phyloP scores from a whole-genome alignment of 2,113 vertebrate species.

The Amphiprion ocellaris region DNA sequence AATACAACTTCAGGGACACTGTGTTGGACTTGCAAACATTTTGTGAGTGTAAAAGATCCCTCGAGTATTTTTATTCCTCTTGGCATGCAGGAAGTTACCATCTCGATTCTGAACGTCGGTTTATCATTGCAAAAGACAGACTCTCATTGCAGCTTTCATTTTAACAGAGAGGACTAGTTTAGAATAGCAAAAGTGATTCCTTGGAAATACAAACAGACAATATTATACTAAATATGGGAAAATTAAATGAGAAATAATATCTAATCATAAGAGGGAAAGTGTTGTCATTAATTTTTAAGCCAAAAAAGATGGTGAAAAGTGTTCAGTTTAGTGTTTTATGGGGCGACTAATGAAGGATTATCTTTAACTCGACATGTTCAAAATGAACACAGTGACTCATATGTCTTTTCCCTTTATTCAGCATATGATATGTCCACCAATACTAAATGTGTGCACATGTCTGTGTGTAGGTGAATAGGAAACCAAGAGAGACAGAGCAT shows the following conservation, averaged over 20 bases:
- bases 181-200: conserved; percentile 18
- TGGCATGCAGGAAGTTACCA: conserved; percentile 13
- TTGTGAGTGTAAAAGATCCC: conserved; percentile 47
- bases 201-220: conserved; percentile 18
- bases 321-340: conserved; percentile 40
- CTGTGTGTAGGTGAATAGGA: background rate
- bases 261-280: background rate
- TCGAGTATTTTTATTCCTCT: conserved; percentile 43
- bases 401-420: conserved; percentile 7
- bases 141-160: conserved; percentile 1
- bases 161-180: conserved; percentile 10
- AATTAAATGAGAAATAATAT: conserved; percentile 7
- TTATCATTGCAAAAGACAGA: conserved; percentile 2
- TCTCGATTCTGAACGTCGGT: background rate
- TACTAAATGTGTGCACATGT: conserved; percentile 1
- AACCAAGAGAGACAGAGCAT: background rate
- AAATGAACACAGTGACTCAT: conserved; percentile 27
- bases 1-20: conserved; percentile 51
- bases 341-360: conserved; percentile 36
- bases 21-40: conserved; percentile 35
- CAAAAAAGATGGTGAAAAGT: conserved; percentile 43
- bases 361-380: conserved; percentile 42
- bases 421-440: background rate
- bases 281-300: conserved; percentile 19
- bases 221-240: conserved; percentile 1